Base-by-base conservation (phyloP, 2,797 vertebrate genomes). In the Fringilla coelebs region DNA sequence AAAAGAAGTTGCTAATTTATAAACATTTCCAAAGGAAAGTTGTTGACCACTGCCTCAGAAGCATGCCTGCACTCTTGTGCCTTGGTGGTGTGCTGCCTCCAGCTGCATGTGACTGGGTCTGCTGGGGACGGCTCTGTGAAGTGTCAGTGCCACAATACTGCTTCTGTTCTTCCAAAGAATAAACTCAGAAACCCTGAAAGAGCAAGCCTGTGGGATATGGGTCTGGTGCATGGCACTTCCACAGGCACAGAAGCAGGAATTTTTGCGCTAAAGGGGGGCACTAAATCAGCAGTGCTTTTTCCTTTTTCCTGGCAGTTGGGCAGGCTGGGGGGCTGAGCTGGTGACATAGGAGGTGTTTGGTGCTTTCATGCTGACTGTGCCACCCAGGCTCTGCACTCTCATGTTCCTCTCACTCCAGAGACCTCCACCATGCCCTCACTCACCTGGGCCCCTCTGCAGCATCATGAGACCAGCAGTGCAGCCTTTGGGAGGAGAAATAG, bases 391-490 rank as follows among this genome's bases (percentile, higher is more conserved):
- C 45, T 72, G 55, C 55, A 17, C 52, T n/a, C 34, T 31, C 36
- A 12, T 2, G 0, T 19, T 73, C 24, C 25, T 80, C 43, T 41
- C n/a, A 4, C 21, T 51, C 19, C n/a, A 4, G 7, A 52, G 20
- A 26, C 24, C 40, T 55, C 34, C 36, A 41, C 1, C 1, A 7
- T 72, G 11, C 25, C 31, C 25, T 49, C n/a, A 28, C 15, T 62
- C 0, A 0, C 34, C 31, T 41, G 13, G 19, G 45, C 61, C 13
- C 22, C 25, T 77, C 84, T 58, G 31, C 31, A 84, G 31, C 48
- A 70, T 24, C 24, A 2, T 0, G 0, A 1, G 4, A 32, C 7
- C 4, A 2, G 14, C 5, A 6, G 32, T 0, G 3, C 21, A 81
- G 68, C 10, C 6, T 1, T 13, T 38, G 14, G 45, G 32, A 68